phyloP scores from a whole-genome alignment of 2,888 invertebrate genomes.

The Drosophila anceps region DNA sequence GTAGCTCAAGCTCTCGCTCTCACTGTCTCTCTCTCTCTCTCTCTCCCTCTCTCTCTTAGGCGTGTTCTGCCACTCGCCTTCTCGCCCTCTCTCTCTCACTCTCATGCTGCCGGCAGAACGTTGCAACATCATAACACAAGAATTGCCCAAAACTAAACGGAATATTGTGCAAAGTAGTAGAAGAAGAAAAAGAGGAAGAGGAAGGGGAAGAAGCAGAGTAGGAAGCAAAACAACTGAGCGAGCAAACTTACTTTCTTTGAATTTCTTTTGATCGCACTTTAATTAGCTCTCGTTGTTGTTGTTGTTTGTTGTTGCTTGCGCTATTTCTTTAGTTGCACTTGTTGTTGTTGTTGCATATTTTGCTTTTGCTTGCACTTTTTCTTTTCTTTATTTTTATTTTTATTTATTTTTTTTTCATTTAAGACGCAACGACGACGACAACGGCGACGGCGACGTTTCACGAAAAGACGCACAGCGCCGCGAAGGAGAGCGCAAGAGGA shows the following conservation, averaged over 20 bases:
- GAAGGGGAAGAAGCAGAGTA: neutral
- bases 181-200: neutral
- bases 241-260: slow-evolving; percentile 76
- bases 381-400: slow-evolving; percentile 20
- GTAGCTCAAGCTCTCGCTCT: neutral
- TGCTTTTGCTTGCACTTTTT: slow-evolving; percentile 53
- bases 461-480: slow-evolving; percentile 33
- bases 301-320: slow-evolving; percentile 52
- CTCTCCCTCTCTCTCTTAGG: neutral
- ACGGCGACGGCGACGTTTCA: slow-evolving; percentile 20
- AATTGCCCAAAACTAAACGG: slow-evolving; percentile 45
- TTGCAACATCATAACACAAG: slow-evolving; percentile 25
- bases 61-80: neutral
- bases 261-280: slow-evolving; percentile 59
- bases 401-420: slow-evolving; percentile 24
- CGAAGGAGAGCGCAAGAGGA: slow-evolving; percentile 38
- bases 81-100: neutral
- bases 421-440: slow-evolving; percentile 32
- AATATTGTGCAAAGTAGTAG: slow-evolving; percentile 15
- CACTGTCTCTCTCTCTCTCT: slow-evolving; percentile 9
- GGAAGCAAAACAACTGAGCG: slow-evolving; percentile 21
- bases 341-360: slow-evolving; percentile 40
- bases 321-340: slow-evolving; percentile 43
- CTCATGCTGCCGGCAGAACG: neutral
- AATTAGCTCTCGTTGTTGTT: slow-evolving; percentile 35